Evolutionary conservation across 1,140 invertebrate species (phyloP), one percentile per base, ranked within the genome.

Genomic region (Calosoma granatense): DNA sequence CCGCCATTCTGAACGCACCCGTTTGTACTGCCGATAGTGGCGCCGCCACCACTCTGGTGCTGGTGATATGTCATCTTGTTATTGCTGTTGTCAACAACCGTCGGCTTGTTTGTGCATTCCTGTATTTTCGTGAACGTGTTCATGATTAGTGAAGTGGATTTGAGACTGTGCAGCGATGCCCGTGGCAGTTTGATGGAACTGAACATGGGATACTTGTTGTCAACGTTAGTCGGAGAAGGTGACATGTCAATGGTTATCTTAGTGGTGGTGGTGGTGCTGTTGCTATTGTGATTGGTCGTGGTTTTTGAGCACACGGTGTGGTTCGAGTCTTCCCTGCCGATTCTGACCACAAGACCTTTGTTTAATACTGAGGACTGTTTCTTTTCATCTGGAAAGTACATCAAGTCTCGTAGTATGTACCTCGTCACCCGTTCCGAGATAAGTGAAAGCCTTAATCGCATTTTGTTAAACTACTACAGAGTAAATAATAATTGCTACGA

Each of bases 221-320:
- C 59, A 21, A 53, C 51, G n/a, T 58, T 62, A 15, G 62, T 63
- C 11, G 69, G 65, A 22, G 66, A 66, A 17, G 70, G 70, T n/a
- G 68, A 64, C n/a, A 73, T 60, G 60, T 73, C 72, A 19, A 74
- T 73, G 6, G 69, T 72, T 56, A 73, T 73, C 65, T 71, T 74
- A 6, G 70, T 74, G 6, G 70, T 71, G 11, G 67, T 70, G 2
- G 64, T 71, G 20, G 61, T 67, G 54, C 61, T 65, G 30, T 62
- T 65, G 9, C 60, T 61, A 53, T 70, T 57, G 56, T 60, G 58
- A 43, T 61, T 65, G 19, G 66, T 65, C 30, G 64, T 68, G 51
- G 61, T 72, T 62, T 67, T 71, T 22, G 66, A 66, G 53, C 66
- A 67, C 2, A 66, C 57, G 19, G 63, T 65, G 55, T 69, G 68